Percentiles rank a stretch among this genome's conserved stretches.
Evolutionary conservation across 2,888 invertebrate species (phyloP).

Genomic region (Drosophila lutescens): DNA sequence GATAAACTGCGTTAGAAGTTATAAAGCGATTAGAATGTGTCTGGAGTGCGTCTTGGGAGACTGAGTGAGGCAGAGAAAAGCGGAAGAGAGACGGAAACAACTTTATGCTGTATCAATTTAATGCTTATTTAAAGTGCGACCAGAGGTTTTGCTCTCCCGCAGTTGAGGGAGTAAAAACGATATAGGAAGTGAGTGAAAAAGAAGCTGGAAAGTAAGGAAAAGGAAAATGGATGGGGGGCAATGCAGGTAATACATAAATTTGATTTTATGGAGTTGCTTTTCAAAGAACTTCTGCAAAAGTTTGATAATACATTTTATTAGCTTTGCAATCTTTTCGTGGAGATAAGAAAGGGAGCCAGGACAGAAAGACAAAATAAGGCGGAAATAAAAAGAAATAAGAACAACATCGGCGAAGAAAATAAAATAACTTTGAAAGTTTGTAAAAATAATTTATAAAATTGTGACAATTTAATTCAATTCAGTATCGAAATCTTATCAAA

Average conservation of each 20-base stretch:
- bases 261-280: slow-evolving; percentile 60
- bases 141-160: slow-evolving; percentile 13
- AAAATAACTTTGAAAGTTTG: background rate
- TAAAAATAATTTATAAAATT: background rate
- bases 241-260: slow-evolving; percentile 73
- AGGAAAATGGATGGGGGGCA: slow-evolving; percentile 5
- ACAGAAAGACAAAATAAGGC: slow-evolving; percentile 4
- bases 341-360: slow-evolving; percentile 1
- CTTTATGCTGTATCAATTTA: slow-evolving; percentile 68
- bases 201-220: slow-evolving; percentile 1
- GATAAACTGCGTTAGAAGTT: slow-evolving; percentile 77
- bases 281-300: slow-evolving; percentile 47
- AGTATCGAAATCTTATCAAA: background rate
- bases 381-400: background rate
- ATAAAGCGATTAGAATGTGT: slow-evolving; percentile 75
- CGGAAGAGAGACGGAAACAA: slow-evolving; percentile 24
- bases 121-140: slow-evolving; percentile 69
- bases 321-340: slow-evolving; percentile 12
- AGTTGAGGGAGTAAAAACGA: slow-evolving; percentile 22
- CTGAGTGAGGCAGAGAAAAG: background rate
- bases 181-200: slow-evolving; percentile 33
- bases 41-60: slow-evolving; percentile 27
- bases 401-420: background rate
- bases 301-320: slow-evolving; percentile 53
- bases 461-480: background rate